These are phyloP conservation scores for Melanargia galathea DNA, from an alignment of 2,888 invertebrate species.

Conservation along the genomic window DNA sequence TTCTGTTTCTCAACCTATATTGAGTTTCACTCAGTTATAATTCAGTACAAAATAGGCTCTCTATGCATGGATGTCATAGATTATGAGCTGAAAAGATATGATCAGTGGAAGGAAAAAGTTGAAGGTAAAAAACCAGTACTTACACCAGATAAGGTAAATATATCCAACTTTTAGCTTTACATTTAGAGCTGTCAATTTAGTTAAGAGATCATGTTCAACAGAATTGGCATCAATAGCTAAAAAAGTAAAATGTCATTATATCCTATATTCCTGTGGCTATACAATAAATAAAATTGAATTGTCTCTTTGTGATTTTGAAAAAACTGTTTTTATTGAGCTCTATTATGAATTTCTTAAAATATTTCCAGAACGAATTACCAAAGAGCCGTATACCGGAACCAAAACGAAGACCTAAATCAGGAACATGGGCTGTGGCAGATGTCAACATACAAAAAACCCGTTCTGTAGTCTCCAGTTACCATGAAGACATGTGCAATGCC, in stretches of 20 bases:
- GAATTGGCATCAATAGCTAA: too few species aligned
- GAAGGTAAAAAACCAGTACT: conserved; percentile 74
- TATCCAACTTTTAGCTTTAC: background rate
- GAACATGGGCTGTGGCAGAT: conserved; percentile 85
- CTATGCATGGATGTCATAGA: conserved; percentile 98
- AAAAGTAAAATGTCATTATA: too few species aligned
- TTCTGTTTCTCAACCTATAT: conserved; percentile 98
- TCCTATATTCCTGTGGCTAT: too few species aligned
- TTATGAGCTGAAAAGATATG: conserved; percentile 95
- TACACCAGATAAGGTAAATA: conserved; percentile 73
- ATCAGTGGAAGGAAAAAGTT: conserved; percentile 91
- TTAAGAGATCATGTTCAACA: too few species aligned
- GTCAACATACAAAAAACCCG: conserved; percentile 81
- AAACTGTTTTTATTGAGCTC: too few species aligned
- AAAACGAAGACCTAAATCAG: conserved; percentile 88
- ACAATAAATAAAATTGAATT: too few species aligned
- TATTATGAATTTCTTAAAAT: background rate
- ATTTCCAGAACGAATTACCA: conserved; percentile 83
- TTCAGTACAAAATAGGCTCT: conserved; percentile 98
- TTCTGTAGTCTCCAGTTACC: conserved; percentile 85
- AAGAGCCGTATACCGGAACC: conserved; percentile 88
- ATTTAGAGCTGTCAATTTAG: too few species aligned
- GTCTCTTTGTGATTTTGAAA: too few species aligned
- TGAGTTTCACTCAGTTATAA: conserved; percentile 96
- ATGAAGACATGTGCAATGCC: conserved; percentile 83